phyloP scores from a whole-genome alignment of 2,888 invertebrate genomes.

The Drosophila antonietae region DNA sequence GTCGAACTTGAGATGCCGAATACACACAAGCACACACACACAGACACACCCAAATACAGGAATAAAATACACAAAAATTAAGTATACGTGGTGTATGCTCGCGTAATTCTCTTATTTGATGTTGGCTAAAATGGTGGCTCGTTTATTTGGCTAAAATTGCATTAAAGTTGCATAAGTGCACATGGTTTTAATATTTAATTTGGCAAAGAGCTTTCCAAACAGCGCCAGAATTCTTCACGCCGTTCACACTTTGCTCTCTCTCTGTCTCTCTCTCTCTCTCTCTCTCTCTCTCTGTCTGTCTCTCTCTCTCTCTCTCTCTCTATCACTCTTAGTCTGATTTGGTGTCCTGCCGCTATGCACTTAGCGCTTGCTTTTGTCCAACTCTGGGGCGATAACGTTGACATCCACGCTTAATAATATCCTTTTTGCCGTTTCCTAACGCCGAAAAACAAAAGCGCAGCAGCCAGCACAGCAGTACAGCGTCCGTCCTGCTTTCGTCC shows the following conservation, averaged over 20 bases:
- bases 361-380: slow-evolving; percentile 60
- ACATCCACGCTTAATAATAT: slow-evolving; percentile 80
- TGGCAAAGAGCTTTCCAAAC: slow-evolving; percentile 78
- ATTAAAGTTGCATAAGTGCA: slow-evolving; percentile 82
- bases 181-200: slow-evolving; percentile 81
- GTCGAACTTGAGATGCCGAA: slow-evolving; percentile 32
- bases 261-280: too few species aligned
- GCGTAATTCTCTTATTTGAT: slow-evolving; percentile 66
- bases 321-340: slow-evolving; percentile 41
- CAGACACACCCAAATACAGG: slow-evolving; percentile 5
- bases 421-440: slow-evolving; percentile 62
- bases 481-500: slow-evolving; percentile 31
- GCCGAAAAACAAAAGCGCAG: slow-evolving; percentile 73
- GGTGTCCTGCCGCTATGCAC: slow-evolving; percentile 57
- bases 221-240: slow-evolving; percentile 32
- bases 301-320: background rate
- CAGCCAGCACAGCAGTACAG: slow-evolving; percentile 21
- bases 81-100: slow-evolving; percentile 62
- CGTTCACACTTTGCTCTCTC: background rate
- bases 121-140: slow-evolving; percentile 53
- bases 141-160: slow-evolving; percentile 78
- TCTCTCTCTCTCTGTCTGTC: background rate
- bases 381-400: slow-evolving; percentile 70
- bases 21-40: slow-evolving; percentile 6
- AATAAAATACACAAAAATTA: slow-evolving; percentile 52